phyloP scores from a whole-genome alignment of 1,140 invertebrate species.

The Harpegnathos saltator region DNA sequence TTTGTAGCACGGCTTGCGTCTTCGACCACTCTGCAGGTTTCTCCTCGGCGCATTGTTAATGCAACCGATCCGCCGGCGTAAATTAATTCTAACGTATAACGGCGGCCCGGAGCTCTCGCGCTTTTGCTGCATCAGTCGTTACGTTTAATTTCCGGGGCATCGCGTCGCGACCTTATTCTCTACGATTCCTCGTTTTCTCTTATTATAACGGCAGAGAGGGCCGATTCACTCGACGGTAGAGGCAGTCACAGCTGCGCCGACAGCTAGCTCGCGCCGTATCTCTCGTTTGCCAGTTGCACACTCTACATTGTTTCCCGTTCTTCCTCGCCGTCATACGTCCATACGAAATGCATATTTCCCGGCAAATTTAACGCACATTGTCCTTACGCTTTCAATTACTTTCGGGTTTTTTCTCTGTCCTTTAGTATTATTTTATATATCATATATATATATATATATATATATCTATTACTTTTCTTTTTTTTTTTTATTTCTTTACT shows the following conservation, averaged over 20 bases:
- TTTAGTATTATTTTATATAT: background rate
- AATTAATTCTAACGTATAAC: conserved; percentile 62
- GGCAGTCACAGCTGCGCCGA: conserved; percentile 70
- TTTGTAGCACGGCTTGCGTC: background rate
- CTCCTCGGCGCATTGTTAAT: background rate
- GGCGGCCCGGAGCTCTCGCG: conserved; percentile 42
- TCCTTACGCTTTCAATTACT: conserved; percentile 62
- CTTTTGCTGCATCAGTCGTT: conserved; percentile 65
- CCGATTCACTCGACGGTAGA: conserved; percentile 68
- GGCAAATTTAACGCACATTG: conserved; percentile 57
- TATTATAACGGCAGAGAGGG: conserved; percentile 63
- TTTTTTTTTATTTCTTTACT: background rate
- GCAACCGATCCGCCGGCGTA: conserved; percentile 22
- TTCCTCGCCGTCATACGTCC: conserved; percentile 43
- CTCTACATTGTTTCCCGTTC: conserved; percentile 50
- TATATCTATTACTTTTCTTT: no score
- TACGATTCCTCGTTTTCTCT: conserved; percentile 26
- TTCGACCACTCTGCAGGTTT: conserved; percentile 18
- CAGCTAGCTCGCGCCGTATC: conserved; percentile 41
- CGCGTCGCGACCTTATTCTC: conserved; percentile 50
- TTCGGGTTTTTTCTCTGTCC: conserved; percentile 42
- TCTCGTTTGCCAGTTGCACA: conserved; percentile 58
- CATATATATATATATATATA: no score
- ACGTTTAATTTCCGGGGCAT: conserved; percentile 71
- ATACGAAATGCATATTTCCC: conserved; percentile 60